Conservation (phyloP, 2,797 vertebrate genomes). For the Hemitrygon akajei region DNA sequence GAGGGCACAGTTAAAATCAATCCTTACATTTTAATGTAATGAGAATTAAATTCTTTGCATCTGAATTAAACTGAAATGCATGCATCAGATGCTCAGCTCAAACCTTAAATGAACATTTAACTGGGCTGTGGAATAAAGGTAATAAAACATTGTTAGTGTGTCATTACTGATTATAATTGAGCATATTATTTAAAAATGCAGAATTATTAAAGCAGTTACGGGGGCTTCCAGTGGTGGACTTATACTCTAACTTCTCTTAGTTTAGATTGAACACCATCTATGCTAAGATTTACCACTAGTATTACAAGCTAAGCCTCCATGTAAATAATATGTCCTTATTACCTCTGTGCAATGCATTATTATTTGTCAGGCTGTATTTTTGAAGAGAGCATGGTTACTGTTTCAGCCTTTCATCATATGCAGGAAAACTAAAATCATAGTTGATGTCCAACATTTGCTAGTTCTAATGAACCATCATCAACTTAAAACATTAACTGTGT, state of each 20-base stretch:
- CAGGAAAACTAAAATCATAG: too few species aligned
- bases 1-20: not conserved
- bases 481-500: too few species aligned
- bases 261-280: slow-evolving; percentile 2
- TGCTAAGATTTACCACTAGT: slow-evolving; percentile 1
- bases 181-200: slow-evolving; percentile 17
- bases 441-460: not conserved
- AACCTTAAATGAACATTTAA: slow-evolving; percentile 13
- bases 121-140: not conserved
- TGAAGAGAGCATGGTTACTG: too few species aligned
- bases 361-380: too few species aligned
- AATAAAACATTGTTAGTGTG: slow-evolving; percentile 21
- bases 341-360: not conserved
- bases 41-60: not conserved
- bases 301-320: not conserved
- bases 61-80: not conserved
- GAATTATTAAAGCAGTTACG: slow-evolving; percentile 15
- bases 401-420: too few species aligned
- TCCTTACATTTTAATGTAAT: not conserved
- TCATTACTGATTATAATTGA: slow-evolving; percentile 34
- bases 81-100: not conserved
- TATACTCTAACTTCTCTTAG: not conserved
- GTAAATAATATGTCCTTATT: not conserved
- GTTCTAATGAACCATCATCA: too few species aligned
- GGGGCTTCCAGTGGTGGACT: slow-evolving; percentile 6